phyloP scores from a whole-genome alignment of 2,797 vertebrate genomes.

The Danio albolineatus region DNA sequence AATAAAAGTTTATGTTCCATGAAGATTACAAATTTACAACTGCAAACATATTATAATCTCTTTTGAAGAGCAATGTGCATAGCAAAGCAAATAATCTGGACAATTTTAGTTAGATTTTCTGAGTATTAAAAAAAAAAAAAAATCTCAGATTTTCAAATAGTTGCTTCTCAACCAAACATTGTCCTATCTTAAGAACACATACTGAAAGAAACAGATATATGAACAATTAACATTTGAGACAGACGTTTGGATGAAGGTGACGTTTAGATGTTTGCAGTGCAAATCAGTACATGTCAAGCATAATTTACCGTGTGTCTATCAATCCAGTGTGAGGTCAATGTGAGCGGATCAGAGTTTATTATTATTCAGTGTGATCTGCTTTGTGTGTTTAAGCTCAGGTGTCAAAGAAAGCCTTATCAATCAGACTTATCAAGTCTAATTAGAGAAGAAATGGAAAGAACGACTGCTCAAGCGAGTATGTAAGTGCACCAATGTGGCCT shows the following conservation, averaged over 20 bases:
- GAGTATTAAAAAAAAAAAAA: too few relatives aligned
- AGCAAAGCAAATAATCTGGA: too few relatives aligned
- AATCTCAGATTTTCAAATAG: too few relatives aligned
- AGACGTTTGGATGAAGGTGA: background rate
- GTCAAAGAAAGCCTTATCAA: constrained; percentile 43
- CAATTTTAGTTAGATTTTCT: too few relatives aligned
- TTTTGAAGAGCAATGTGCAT: too few relatives aligned
- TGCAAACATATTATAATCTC: too few relatives aligned
- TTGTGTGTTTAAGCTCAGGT: constrained; percentile 22
- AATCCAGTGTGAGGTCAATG: constrained; percentile 18
- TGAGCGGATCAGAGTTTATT: constrained; percentile 35
- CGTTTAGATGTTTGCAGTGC: background rate
- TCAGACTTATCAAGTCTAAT: constrained; percentile 41
- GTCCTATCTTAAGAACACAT: too few relatives aligned
- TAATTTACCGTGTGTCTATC: constrained; percentile 17
- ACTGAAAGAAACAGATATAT: background rate
- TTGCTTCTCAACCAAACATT: too few relatives aligned
- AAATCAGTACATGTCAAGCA: background rate
- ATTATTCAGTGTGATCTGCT: constrained; percentile 20
- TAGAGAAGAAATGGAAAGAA: constrained; percentile 7
- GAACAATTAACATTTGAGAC: constrained; percentile 1
- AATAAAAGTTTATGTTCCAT: too few relatives aligned
- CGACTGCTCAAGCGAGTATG: background rate
- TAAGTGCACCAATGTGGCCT: background rate
- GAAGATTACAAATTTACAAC: too few relatives aligned